phyloP scores from a whole-genome alignment of 2,888 invertebrate species.

The Pseudococcus viburni region DNA sequence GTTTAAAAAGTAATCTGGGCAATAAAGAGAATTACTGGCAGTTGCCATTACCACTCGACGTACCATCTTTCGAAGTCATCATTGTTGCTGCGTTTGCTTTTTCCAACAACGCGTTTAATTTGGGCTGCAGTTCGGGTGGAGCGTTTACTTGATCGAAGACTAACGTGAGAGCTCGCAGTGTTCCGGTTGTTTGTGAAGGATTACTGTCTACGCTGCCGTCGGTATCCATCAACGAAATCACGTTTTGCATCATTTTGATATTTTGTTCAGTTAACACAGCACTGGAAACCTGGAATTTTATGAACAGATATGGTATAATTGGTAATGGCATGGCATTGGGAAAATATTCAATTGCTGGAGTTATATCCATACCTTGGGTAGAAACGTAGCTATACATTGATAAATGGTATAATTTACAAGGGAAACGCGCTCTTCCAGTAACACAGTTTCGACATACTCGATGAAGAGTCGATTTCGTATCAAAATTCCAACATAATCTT shows the following conservation, averaged over 20 bases:
- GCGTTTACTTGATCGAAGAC: constrained; percentile 49
- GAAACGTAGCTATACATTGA: constrained; percentile 89
- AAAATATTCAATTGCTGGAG: background rate
- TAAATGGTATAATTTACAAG: constrained; percentile 88
- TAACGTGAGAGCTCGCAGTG: constrained; percentile 43
- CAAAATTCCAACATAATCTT: constrained; percentile 86
- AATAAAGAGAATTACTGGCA: background rate
- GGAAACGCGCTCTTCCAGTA: constrained; percentile 89
- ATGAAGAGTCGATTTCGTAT: constrained; percentile 86
- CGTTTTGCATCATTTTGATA: constrained; percentile 63
- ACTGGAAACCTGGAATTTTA: constrained; percentile 38
- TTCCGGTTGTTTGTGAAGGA: constrained; percentile 20
- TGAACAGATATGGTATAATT: background rate
- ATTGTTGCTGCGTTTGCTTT: constrained; percentile 24
- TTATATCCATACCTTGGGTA: constrained; percentile 81
- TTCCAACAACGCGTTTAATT: constrained; percentile 57
- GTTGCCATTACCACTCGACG: background rate
- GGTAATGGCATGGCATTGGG: no score
- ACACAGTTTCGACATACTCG: constrained; percentile 91
- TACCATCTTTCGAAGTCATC: constrained; percentile 51
- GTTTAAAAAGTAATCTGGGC: background rate
- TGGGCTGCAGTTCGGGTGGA: constrained; percentile 56
- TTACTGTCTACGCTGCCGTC: constrained; percentile 48
- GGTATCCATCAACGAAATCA: constrained; percentile 40
- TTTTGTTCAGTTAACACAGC: constrained; percentile 61